Evolutionary conservation across 1,140 invertebrate genomes (phyloP), one percentile per base, ranked within the genome.

Genomic region (Drosophila insularis): DNA sequence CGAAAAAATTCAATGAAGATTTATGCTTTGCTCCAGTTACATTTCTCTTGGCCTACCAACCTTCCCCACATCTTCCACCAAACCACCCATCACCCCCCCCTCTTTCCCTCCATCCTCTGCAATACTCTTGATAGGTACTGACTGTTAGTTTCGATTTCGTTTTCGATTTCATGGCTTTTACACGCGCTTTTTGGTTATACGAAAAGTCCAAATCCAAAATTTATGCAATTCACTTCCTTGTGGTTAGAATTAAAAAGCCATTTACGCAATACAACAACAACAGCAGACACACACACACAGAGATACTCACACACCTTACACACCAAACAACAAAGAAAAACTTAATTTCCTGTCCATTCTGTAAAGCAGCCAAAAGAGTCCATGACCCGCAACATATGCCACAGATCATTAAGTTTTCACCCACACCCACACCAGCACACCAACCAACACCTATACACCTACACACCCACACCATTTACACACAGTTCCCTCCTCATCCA

Each of bases 141-240:
- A 68, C 71, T 80, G 72, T 70, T 82, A 86, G 82, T 87, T 86
- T 74, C 74, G 68, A 75, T 81, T 78, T 81, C 80, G 60, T 73
- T 73, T 74, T 65, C 67, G 81, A 89, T 89, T 87, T 87, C 76
- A 89, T 87, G 84, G 79, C 84, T 76, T 89, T 87, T 87, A 86
- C 81, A 86, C 82, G 81, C 79, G 84, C 84, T 79, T 78, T 50
- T 86, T 71, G 71, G 68, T 23, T 55, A 69, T 50, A 23, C 64
- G 27, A 63, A 62, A 64, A 55, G 64, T 59, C 59, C 78, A 66
- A 66, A 64, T 67, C 61, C 32, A 77, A 80, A 27, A 82, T 82
- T 87, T 87, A 87, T 87, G 84, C 84, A 87, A 87, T 59, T 87
- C 84, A 87, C 84, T 89, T 87, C 84, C 84, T 80, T 72, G 68